Base-by-base conservation (phyloP, 2,888 invertebrate genomes). In the Acanthoscelides obtectus region DNA sequence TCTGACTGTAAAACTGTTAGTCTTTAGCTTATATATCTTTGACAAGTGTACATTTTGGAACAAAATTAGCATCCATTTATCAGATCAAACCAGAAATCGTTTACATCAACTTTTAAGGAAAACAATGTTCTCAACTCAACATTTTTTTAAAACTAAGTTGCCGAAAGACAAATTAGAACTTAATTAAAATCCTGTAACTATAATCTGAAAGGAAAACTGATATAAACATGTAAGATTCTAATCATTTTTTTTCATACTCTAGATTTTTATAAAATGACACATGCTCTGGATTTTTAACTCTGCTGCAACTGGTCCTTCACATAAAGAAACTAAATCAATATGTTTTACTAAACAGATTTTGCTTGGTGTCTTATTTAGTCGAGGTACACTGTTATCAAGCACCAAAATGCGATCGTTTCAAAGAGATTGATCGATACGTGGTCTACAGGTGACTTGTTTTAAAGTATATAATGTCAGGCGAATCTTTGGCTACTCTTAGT, bases 401-500 rank as follows among this genome's bases (percentile, higher is more conserved):
- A 6, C 17, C 45, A 12, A 17, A 45, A 45, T 45, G 12, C 17
- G 45, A 45, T 65, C 69, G 22, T 65, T 69, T 64, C 22, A 69
- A 65, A 64, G 69, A 22, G 2, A 69, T 65, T 21, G 64, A 64
- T 65, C 22, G 12, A 19, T 64, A 69, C 17, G n/a, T 69, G 12
- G 19, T 20, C 20, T 69, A n/a, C 65, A 69, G 25, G 65, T 65
- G 69, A 64, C 69, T 69, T 22, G 64, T 20, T 25, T 65, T 64
- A 19, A 64, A 22, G 45, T 64, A 69, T 22, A 45, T 63, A 20
- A 21, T 64, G 3, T 22, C n/a, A 63, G 45, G 20, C 17, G 64
- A 22, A 20, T 67, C 69, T 69, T 69, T 69, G n/a, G 20, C n/a
- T 63, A 69, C 64, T 22, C 20, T 66, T 12, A 70, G 22, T 19